Evolutionary conservation across 2,113 vertebrate genomes (phyloP), one percentile per base, ranked within the genome.

Genomic region (Entelurus aequoreus): DNA sequence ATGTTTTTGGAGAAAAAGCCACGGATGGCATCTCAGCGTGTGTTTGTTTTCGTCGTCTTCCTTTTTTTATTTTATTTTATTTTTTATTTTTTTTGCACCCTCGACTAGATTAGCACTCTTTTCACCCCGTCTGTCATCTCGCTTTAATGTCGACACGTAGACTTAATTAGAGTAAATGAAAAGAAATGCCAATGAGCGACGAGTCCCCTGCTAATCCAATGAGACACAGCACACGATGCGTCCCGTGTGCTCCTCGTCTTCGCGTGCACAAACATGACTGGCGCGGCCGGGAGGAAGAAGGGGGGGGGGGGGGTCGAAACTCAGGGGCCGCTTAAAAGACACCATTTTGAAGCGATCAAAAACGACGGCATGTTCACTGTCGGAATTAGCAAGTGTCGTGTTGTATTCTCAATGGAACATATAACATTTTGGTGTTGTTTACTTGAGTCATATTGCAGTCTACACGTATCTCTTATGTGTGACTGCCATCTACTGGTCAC

Each of bases 41-140:
- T 37, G 21, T 52, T 10, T 52, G n/a, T 14, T 54, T 14, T 14
- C 55, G 55, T 3, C 28, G 28, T 28, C 28, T 28, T 28, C 28
- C n/a, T n/a, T n/a, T n/a, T n/a, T n/a, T n/a, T n/a, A n/a, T n/a
- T n/a, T n/a, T n/a, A n/a, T n/a, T n/a, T n/a, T n/a, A n/a, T 28
- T 15, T 48, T 40, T 70, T 65, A 69, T 65, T 36, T 12, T 12
- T 13, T 16, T 0, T 49, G 87, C 87, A 88, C 84, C 87, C 83
- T 55, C 63, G 54, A 88, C 75, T 75, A 90, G 88, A 79, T 90
- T 81, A 72, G 90, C 81, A 62, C 64, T 69, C 58, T 79, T 67
- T 53, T 92, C 79, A 62, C 83, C 90, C 61, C 81, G 78, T 80
- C 87, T 86, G 82, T 92, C 89, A 76, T 92, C 87, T 84, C 77